A percentile compares a stretch with the other conserved stretches of the same genome.
Conservation (phyloP, 92 coral and sea anemone species). For the Epizoanthus illoricatus region DNA sequence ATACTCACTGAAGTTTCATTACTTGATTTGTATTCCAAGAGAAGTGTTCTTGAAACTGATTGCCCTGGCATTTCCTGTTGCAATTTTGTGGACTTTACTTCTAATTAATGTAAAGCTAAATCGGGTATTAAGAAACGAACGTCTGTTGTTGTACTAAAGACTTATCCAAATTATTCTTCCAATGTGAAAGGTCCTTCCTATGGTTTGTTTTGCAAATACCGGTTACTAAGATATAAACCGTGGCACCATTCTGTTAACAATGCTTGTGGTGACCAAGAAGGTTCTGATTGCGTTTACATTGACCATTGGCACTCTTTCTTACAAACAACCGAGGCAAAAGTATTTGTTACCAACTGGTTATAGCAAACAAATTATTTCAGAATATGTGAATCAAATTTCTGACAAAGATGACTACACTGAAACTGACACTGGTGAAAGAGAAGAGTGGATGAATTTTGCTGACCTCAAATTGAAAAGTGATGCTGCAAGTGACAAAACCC, state of each 20-base stretch:
- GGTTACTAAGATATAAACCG: constrained; percentile 54
- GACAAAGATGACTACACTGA: constrained; percentile 2
- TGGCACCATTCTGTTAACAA: constrained; percentile 43
- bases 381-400: background rate
- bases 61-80: no score
- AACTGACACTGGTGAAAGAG: constrained; percentile 38
- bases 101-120: constrained; percentile 35
- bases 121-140: constrained; percentile 30
- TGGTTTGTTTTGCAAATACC: constrained; percentile 51
- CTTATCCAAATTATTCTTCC: constrained; percentile 42
- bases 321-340: constrained; percentile 37
- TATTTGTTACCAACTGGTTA: constrained; percentile 38
- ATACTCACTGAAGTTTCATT: no score
- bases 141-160: constrained; percentile 36
- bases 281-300: constrained; percentile 42
- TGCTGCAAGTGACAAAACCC: background rate
- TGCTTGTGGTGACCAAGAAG: constrained; percentile 46
- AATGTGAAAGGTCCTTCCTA: constrained; percentile 39
- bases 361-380: constrained; percentile 43
- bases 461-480: constrained; percentile 37
- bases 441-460: constrained; percentile 66
- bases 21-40: no score
- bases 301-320: constrained; percentile 40
- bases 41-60: no score
- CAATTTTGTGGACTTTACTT: no score